Evolutionary conservation across 2,888 invertebrate genomes (phyloP), one percentile per base, ranked within the genome.

Genomic region (Meiosimyza decipiens): DNA sequence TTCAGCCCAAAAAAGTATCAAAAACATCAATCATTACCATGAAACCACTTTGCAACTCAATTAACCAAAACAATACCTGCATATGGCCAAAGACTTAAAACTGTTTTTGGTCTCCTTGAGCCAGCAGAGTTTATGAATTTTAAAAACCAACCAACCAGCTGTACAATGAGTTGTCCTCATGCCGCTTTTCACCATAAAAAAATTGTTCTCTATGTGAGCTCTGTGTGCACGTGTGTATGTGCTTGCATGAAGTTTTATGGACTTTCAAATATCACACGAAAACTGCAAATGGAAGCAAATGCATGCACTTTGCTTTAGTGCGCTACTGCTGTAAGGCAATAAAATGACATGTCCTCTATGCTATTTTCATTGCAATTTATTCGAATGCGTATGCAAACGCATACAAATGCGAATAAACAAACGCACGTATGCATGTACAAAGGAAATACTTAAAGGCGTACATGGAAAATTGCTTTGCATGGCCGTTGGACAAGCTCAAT

Each of bases 151-250:
- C n/a, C n/a, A n/a, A n/a, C n/a, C 64, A 64, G 51, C 64, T 49
- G 51, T 13, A 51, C 40, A 40, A 7, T 40, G 40, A 40, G 40
- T 40, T 40, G 9, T 40, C 40, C 9, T 64, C 15, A n/a, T 64
- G 16, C 50, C 11, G n/a, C 50, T 64, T 51, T 52, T 51, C 51
- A 16, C 49, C 64, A 51, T 64, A 33, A 64, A 64, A 33, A 64
- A 64, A 52, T 57, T 22, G 22, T 40, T 1, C 4, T 6, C 40
- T 40, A 40, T 40, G 40, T 9, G 9, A 40, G 6, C 12, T 57
- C 15, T 12, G 57, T 57, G 57, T 57, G 57, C 28, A 28, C 18
- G 13, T 18, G 22, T 12, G 22, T 18, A 2, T 51, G 51, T 64
- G 49, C 9, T 28, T 22, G 7, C n/a, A 7, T 22, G 11, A 22